These are phyloP conservation scores for Hoplostethus mediterraneus DNA, from an alignment of 2,797 vertebrate genomes.

Conservation along the genomic window DNA sequence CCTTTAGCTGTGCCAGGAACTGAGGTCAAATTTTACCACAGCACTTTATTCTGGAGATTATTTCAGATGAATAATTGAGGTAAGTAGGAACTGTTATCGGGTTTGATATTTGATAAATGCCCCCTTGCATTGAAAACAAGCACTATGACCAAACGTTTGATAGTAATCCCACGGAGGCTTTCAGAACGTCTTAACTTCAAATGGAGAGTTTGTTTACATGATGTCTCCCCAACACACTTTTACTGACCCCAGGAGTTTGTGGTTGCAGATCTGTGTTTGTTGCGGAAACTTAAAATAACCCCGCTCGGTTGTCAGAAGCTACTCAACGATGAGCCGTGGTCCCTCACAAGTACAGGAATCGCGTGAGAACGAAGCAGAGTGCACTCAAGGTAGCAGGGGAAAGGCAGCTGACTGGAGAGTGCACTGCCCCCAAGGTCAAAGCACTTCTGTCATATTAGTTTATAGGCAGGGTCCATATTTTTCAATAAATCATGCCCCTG, in stretches of 20 bases:
- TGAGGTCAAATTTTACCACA: conserved; percentile 50
- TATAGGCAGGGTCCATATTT: conserved; percentile 69
- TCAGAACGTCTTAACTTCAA: neutral
- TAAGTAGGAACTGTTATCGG: neutral
- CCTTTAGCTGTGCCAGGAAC: conserved; percentile 60
- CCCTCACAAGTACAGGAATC: conserved; percentile 44
- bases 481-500: conserved; percentile 78
- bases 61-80: conserved; percentile 5
- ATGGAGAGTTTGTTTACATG: no score
- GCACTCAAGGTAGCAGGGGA: conserved; percentile 44
- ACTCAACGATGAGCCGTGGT: conserved; percentile 22
- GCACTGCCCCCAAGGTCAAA: conserved; percentile 73
- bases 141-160: neutral
- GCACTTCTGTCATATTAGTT: conserved; percentile 81
- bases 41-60: conserved; percentile 19
- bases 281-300: conserved; percentile 27
- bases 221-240: neutral
- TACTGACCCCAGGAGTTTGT: conserved; percentile 11
- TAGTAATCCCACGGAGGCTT: neutral
- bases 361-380: conserved; percentile 74
- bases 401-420: conserved; percentile 57
- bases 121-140: neutral
- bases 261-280: neutral
- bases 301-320: conserved; percentile 9
- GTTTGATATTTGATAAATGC: neutral